These are phyloP conservation scores for Chiropotes sagulatus DNA, from an alignment of 2,797 vertebrate species.

Conservation along the genomic window DNA sequence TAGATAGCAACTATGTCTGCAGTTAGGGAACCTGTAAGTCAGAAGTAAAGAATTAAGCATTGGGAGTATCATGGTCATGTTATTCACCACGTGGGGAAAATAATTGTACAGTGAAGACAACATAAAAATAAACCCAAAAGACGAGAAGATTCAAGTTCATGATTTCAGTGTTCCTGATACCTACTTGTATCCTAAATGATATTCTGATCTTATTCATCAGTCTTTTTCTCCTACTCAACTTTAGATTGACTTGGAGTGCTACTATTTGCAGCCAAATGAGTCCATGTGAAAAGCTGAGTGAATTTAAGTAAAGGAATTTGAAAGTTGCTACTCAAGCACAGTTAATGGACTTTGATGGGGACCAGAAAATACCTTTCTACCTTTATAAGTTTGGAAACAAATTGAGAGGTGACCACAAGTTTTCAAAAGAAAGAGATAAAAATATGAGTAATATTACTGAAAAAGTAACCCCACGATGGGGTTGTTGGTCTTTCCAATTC, in stretches of 20 bases:
- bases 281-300: not conserved
- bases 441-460: not conserved
- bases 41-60: not conserved
- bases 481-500: not conserved
- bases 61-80: fast-evolving
- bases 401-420: not conserved
- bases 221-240: not conserved
- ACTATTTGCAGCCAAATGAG: not conserved
- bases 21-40: not conserved
- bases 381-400: not conserved
- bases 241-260: not conserved
- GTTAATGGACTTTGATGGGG: not conserved
- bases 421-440: not conserved
- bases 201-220: not conserved
- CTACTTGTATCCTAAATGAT: not conserved
- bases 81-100: not conserved
- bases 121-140: not conserved
- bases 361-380: not conserved
- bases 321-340: not conserved
- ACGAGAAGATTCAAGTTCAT: not conserved
- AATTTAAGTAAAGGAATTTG: not conserved
- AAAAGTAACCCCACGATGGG: not conserved
- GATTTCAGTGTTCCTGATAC: not conserved
- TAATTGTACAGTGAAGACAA: not conserved
- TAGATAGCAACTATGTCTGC: not conserved